These are phyloP conservation scores for Condylura cristata DNA, from an alignment of 2,113 vertebrate genomes.

Conservation along the genomic window DNA sequence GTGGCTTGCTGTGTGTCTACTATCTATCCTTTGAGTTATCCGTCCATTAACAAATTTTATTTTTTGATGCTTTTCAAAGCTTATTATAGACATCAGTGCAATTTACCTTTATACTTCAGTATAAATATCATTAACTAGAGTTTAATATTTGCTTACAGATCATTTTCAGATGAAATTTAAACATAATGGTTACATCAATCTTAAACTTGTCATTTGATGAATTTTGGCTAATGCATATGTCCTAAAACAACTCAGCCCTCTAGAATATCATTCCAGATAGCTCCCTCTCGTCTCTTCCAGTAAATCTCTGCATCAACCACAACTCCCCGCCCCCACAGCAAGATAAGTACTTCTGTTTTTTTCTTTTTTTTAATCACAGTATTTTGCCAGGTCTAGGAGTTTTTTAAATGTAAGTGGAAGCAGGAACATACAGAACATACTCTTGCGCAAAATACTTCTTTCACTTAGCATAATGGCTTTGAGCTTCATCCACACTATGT, in stretches of 20 bases:
- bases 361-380: not conserved
- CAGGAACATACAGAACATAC: not conserved
- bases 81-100: not conserved
- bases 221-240: not conserved
- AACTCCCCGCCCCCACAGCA: not conserved
- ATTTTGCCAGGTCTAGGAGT: not conserved
- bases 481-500: not conserved
- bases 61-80: slow-evolving; percentile 10
- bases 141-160: slow-evolving; percentile 27
- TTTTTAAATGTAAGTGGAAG: not conserved
- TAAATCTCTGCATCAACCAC: not conserved
- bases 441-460: not conserved
- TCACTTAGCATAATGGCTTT: not conserved
- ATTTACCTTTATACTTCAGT: slow-evolving; percentile 19
- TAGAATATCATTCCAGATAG: not conserved
- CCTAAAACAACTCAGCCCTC: not conserved
- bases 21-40: not conserved
- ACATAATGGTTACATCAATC: not conserved
- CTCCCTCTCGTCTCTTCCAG: not conserved
- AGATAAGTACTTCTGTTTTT: not conserved
- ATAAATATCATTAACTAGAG: not conserved
- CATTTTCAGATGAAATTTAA: slow-evolving; percentile 32
- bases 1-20: not conserved
- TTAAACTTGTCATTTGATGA: not conserved
- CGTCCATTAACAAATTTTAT: not conserved